Base-by-base conservation (phyloP, 1,140 invertebrate species). In the Mactra quadrangularis region DNA sequence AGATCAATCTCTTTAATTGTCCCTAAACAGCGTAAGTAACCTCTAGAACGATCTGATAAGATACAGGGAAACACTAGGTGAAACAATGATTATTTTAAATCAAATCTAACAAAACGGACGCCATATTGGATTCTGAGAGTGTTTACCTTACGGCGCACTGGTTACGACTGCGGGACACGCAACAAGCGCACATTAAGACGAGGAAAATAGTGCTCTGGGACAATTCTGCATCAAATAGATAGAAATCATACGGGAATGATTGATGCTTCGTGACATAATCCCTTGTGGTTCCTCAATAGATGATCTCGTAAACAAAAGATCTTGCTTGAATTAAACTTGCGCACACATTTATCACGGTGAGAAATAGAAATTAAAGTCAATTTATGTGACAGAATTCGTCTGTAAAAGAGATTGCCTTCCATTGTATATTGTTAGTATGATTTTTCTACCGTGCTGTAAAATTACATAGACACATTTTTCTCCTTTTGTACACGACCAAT, bases 21-120 rank as follows among this genome's bases (percentile, higher is more conserved):
- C 72, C 72, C 72, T 75, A 75, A 75, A 75, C 72, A 75, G 38
- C 53, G 57, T 75, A 75, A 75, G 72, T 75, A 59, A 75, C 57
- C 72, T 60, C 33, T 27, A 11, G 72, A 75, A 75, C 72, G 55
- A 75, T 75, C 72, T 27, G 72, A 75, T 75, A 75, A 75, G 57
- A 60, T 60, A 57, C n/a, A 27, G 72, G 27, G 53, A 60, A 75
- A 75, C 53, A 75, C 53, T 41, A 59, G 72, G 72, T 75, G 72
- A 75, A 60, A 75, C 72, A 75, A 75, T 75, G 27, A 75, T 75
- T 75, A 75, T 75, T 75, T 75, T 55, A 75, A 75, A 75, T 75
- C 72, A 75, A 60, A 55, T 72, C 70, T 72, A 50, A 29, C 50
- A 72, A 31, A 72, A 45, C 53, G 72, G 45, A 11, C 72, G 72